Percentiles rank a stretch among this genome's conserved stretches.
Evolutionary conservation across 1,140 invertebrate genomes (phyloP).

Genomic region (Hycleus phaleratus): DNA sequence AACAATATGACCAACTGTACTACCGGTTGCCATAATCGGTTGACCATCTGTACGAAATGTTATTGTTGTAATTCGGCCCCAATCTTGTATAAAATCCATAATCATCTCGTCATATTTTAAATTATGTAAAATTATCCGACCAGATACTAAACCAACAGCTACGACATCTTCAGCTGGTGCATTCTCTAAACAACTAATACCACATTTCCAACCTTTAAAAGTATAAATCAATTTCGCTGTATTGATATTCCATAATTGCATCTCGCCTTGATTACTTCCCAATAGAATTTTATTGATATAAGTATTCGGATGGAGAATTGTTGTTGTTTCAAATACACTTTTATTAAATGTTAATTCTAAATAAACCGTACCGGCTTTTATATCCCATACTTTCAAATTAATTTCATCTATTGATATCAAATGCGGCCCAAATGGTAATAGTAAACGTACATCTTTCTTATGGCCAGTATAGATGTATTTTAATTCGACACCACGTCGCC

Average conservation of each 20-base stretch:
- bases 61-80: slow-evolving; percentile 78
- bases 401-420: slow-evolving; percentile 78
- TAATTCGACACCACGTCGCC: slow-evolving; percentile 79
- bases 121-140: slow-evolving; percentile 83
- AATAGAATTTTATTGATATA: slow-evolving; percentile 95
- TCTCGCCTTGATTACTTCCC: slow-evolving; percentile 76
- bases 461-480: slow-evolving; percentile 78
- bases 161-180: slow-evolving; percentile 87
- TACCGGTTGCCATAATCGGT: slow-evolving; percentile 77
- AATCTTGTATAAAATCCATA: slow-evolving; percentile 85
- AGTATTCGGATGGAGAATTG: slow-evolving; percentile 79
- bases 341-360: slow-evolving; percentile 64
- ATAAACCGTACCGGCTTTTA: slow-evolving; percentile 61
- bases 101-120: slow-evolving; percentile 77
- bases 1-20: slow-evolving; percentile 71
- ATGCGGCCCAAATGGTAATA: slow-evolving; percentile 83
- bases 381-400: slow-evolving; percentile 75
- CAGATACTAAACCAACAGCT: slow-evolving; percentile 75
- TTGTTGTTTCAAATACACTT: slow-evolving; percentile 66
- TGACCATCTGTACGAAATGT: slow-evolving; percentile 82
- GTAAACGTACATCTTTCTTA: slow-evolving; percentile 57
- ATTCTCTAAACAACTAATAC: slow-evolving; percentile 66
- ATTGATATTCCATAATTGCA: slow-evolving; percentile 90
- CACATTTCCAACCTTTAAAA: slow-evolving; percentile 69
- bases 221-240: slow-evolving; percentile 69